These are phyloP conservation scores for Cataglyphis rosenhaueri DNA, from an alignment of 2,888 invertebrate species.

Conservation along the genomic window DNA sequence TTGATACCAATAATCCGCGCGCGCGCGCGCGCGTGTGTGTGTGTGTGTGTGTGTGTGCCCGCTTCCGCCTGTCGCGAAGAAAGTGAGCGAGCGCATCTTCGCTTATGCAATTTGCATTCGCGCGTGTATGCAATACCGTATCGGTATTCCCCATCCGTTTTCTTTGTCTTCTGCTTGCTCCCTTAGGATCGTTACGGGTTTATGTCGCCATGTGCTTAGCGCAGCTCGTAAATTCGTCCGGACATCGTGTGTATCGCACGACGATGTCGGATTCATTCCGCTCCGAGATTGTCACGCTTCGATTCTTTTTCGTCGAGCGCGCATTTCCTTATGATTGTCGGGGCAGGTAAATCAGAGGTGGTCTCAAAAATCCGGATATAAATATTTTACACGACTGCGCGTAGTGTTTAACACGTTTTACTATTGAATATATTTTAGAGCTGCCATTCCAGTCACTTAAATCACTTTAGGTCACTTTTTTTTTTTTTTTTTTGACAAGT, in stretches of 20 bases:
- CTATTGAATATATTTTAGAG: neutral
- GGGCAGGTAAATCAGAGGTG: neutral
- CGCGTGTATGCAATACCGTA: slow-evolving; percentile 33
- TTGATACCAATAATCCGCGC: slow-evolving; percentile 68
- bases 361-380: neutral
- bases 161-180: slow-evolving; percentile 17
- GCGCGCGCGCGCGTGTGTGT: neutral
- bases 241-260: slow-evolving; percentile 41
- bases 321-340: slow-evolving; percentile 18
- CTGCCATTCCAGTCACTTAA: no score
- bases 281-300: slow-evolving; percentile 53
- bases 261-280: slow-evolving; percentile 56
- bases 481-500: no score
- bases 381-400: neutral
- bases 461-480: no score
- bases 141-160: slow-evolving; percentile 42
- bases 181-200: slow-evolving; percentile 64
- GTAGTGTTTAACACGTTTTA: neutral
- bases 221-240: slow-evolving; percentile 66
- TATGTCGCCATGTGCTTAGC: slow-evolving; percentile 64
- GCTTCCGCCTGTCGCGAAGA: slow-evolving; percentile 52
- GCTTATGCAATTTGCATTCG: slow-evolving; percentile 68
- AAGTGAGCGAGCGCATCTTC: slow-evolving; percentile 44
- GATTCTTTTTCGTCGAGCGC: slow-evolving; percentile 42
- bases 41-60: slow-evolving; percentile 14